Evolutionary conservation across 2,888 invertebrate species (phyloP).

Genomic region (Dynastes hyllus): DNA sequence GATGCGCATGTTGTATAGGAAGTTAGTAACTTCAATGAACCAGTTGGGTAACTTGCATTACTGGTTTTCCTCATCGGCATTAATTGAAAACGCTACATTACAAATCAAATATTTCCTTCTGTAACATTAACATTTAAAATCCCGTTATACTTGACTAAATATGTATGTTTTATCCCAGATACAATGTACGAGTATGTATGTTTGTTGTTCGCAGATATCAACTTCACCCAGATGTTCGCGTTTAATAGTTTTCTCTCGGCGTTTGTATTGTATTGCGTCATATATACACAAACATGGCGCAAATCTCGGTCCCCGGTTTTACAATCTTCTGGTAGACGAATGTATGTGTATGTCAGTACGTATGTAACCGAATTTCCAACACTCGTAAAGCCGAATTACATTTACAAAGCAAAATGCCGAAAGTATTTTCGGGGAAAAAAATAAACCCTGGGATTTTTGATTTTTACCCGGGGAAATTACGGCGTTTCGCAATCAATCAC

Average conservation of each 20-base stretch:
- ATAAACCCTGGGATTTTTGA: too few relatives aligned
- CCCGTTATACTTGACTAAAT: neutral
- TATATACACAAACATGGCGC: neutral
- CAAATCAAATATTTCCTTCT: too few relatives aligned
- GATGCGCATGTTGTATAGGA: too few relatives aligned
- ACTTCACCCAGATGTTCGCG: neutral
- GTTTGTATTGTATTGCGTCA: neutral
- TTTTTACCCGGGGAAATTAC: too few relatives aligned
- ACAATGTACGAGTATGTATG: neutral
- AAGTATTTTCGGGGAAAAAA: too few relatives aligned
- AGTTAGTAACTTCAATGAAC: too few relatives aligned
- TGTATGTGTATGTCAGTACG: neutral
- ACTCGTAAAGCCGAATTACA: slow-evolving; percentile 1
- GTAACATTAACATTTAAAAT: too few relatives aligned
- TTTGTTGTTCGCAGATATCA: neutral
- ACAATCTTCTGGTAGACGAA: neutral
- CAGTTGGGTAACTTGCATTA: too few relatives aligned
- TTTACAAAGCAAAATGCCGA: too few relatives aligned
- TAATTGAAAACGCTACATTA: too few relatives aligned
- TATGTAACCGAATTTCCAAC: slow-evolving; percentile 13
- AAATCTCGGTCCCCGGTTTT: neutral
- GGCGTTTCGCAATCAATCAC: slow-evolving; percentile 8
- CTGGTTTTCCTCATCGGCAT: too few relatives aligned
- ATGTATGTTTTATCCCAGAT: neutral
- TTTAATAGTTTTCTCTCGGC: neutral